Evolutionary conservation across 2,113 vertebrate genomes (phyloP), one percentile per base, ranked within the genome.

Genomic region (Hemichromis elongatus): DNA sequence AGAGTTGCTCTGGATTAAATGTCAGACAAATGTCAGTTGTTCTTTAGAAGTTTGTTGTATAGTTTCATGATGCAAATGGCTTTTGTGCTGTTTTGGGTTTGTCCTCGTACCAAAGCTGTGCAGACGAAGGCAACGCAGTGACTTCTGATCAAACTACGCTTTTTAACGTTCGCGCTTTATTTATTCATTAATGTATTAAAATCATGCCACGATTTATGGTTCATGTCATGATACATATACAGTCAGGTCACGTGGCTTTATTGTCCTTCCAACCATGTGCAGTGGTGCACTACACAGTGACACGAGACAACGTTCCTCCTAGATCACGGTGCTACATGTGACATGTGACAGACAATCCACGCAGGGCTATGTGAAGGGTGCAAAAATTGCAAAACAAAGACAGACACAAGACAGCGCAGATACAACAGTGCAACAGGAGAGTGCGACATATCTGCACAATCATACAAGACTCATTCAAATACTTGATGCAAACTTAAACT

Each of bases 391-490:
- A 63, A 61, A 61, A 61, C 30, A 61, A n/a, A 63, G 18, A 63
- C 40, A 40, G 35, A 40, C 37, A 40, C 9, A 3, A 40, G 37
- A 11, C 57, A 61, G 9, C 12, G 35, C 2, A 18, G n/a, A n/a
- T n/a, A n/a, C n/a, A n/a, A n/a, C n/a, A 61, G 9, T n/a, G 35
- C 2, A 18, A 63, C 5, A 33, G 30, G 7, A 33, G 7, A 33
- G 6, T 33, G 33, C 33, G 4, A 33, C 33, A 13, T 12, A 13
- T 13, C 6, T 47, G 13, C 3, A 45, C 1, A 6, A 26, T 16
- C 16, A 24, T 0, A 42, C 37, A 21, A 42, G 7, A 68, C 9
- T 6, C 16, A 70, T 45, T 0, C 42, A 40, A 66, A 66, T 8
- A 37, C 2, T 40, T 66, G 5, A 5, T 8, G 10, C 33, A 21